These are phyloP conservation scores for Pollenia angustigena DNA, from an alignment of 2,888 invertebrate genomes.

Conservation along the genomic window DNA sequence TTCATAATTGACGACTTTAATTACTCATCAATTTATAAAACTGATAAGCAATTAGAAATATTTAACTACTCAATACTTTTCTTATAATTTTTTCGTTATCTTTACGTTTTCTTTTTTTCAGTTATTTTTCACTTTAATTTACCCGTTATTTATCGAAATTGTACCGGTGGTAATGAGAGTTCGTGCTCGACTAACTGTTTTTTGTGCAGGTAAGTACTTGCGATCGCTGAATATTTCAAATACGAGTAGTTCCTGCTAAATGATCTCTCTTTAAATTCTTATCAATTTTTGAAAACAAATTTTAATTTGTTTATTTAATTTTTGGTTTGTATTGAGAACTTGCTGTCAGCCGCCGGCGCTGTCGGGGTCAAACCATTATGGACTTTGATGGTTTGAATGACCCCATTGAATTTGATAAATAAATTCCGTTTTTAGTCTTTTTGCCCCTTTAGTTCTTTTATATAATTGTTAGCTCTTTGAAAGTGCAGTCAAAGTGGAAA, in stretches of 20 bases:
- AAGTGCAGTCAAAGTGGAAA: no score
- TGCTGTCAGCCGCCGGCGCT: no score
- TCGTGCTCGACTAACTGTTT: slow-evolving; percentile 55
- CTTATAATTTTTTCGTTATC: slow-evolving; percentile 55
- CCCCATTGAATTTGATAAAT: no score
- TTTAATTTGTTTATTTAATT: not conserved
- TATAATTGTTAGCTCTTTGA: no score
- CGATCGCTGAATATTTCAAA: slow-evolving; percentile 26
- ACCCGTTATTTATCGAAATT: slow-evolving; percentile 54
- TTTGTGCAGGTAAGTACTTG: slow-evolving; percentile 35
- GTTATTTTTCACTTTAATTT: slow-evolving; percentile 35
- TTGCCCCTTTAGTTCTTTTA: no score
- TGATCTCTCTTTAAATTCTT: slow-evolving; percentile 45
- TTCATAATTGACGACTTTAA: slow-evolving; percentile 65
- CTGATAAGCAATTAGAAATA: slow-evolving; percentile 65
- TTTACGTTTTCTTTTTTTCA: slow-evolving; percentile 51
- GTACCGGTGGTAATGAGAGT: slow-evolving; percentile 66
- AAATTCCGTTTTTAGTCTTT: no score
- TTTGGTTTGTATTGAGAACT: not conserved
- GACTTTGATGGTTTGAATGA: no score
- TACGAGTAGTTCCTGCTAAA: slow-evolving; percentile 40
- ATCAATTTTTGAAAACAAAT: slow-evolving; percentile 26
- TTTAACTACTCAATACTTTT: slow-evolving; percentile 30
- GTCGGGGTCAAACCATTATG: no score
- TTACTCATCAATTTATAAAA: slow-evolving; percentile 70